A percentile compares a stretch with the other conserved stretches of the same genome.
These are phyloP conservation scores for Cataglyphis rosenhaueri DNA, from an alignment of 2,888 invertebrate species.

Conservation along the genomic window DNA sequence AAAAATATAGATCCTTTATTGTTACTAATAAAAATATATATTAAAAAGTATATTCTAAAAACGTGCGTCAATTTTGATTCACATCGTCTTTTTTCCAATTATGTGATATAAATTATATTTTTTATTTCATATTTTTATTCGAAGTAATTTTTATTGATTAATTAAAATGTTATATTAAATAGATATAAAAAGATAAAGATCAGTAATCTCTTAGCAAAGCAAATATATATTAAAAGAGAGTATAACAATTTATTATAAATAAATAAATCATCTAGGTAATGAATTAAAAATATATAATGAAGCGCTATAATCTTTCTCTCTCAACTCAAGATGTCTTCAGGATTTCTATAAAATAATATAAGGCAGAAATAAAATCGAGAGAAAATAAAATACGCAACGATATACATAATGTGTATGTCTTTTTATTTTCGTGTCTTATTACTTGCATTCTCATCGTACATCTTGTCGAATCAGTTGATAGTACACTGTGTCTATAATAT, in stretches of 20 bases:
- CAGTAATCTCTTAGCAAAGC: background rate
- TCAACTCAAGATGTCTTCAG: background rate
- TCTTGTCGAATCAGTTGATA: conserved; percentile 68
- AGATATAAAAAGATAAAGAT: background rate
- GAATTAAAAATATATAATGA: background rate
- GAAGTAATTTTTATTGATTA: background rate
- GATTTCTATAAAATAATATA: background rate
- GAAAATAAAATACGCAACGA: background rate
- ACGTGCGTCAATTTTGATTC: background rate
- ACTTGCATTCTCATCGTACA: conserved; percentile 79
- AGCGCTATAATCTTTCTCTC: background rate
- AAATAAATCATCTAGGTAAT: background rate
- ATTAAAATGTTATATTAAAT: background rate
- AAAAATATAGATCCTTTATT: background rate
- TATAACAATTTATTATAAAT: background rate
- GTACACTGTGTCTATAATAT: conserved; percentile 59
- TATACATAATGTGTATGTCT: conserved; percentile 75
- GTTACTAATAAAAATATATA: background rate
- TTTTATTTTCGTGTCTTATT: conserved; percentile 81
- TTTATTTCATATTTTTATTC: background rate
- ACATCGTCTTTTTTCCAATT: background rate
- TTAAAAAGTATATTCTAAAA: background rate
- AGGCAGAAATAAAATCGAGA: background rate
- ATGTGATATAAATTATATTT: background rate
- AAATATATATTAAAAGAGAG: background rate